Percentiles rank a stretch among this genome's conserved stretches.
Conservation (phyloP, 2,113 vertebrate genomes). For the Halichoeres trimaculatus region DNA sequence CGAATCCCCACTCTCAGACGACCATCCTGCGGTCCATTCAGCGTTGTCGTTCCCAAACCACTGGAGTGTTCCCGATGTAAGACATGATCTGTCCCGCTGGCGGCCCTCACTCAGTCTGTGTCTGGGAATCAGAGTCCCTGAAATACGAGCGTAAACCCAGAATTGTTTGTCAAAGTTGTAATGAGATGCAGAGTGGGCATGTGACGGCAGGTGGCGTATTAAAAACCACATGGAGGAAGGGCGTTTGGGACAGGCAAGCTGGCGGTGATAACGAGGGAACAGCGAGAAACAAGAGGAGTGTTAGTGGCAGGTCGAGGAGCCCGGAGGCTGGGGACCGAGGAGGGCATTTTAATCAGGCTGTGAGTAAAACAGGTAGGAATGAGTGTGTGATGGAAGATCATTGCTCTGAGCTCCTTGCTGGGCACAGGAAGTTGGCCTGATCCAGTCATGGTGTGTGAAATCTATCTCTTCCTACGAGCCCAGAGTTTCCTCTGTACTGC, state of each 20-base stretch:
- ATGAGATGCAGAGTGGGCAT: constrained; percentile 48
- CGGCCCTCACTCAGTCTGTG: not conserved
- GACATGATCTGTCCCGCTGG: constrained; percentile 3
- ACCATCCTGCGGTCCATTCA: constrained; percentile 2
- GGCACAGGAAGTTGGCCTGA: not conserved
- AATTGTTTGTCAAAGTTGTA: constrained; percentile 34
- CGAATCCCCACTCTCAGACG: not conserved
- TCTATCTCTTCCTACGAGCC: too few relatives aligned
- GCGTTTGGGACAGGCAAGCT: constrained; percentile 58
- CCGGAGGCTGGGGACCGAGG: constrained; percentile 41
- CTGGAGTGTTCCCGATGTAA: constrained; percentile 2
- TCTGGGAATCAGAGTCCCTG: not conserved
- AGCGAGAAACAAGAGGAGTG: constrained; percentile 58
- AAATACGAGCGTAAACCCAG: constrained; percentile 17
- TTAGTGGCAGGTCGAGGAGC: constrained; percentile 52
- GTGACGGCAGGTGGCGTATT: constrained; percentile 58
- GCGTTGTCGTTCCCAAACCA: constrained; percentile 7
- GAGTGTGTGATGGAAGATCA: not conserved
- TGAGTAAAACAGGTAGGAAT: constrained; percentile 2
- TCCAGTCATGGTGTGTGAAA: too few relatives aligned
- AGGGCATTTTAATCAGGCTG: constrained; percentile 51
- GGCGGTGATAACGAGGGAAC: constrained; percentile 68
- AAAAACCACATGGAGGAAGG: constrained; percentile 49
- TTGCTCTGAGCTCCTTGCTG: not conserved
- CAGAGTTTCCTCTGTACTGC: too few relatives aligned